Conservation (phyloP, 2,888 invertebrate genomes). For the Pheosia tremula region DNA sequence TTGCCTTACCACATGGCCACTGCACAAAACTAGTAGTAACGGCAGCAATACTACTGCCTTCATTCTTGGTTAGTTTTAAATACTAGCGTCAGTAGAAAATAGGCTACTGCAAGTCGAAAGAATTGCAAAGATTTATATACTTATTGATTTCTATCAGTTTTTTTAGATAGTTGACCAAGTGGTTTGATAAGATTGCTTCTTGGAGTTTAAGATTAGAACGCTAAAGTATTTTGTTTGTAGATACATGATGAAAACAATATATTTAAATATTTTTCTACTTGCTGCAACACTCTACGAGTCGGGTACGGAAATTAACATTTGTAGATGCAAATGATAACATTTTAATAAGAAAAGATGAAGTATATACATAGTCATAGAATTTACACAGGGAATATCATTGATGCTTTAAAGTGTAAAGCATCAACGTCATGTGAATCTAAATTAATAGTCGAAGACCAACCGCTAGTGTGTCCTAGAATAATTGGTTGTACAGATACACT, state of each 20-base stretch:
- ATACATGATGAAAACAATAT: slow-evolving; percentile 1
- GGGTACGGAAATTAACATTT: too few species aligned
- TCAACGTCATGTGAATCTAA: too few species aligned
- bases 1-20: slow-evolving; percentile 43
- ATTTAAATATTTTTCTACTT: too few species aligned
- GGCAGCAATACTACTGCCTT: slow-evolving; percentile 53
- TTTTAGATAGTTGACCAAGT: slow-evolving; percentile 31
- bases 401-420: too few species aligned
- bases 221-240: not conserved
- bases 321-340: too few species aligned
- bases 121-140: slow-evolving; percentile 41
- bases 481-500: too few species aligned
- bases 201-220: slow-evolving; percentile 6
- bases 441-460: too few species aligned
- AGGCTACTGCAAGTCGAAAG: slow-evolving; percentile 20
- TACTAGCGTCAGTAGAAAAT: slow-evolving; percentile 1
- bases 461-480: too few species aligned
- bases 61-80: slow-evolving; percentile 41
- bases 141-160: slow-evolving; percentile 13
- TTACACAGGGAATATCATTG: too few species aligned
- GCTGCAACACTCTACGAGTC: too few species aligned
- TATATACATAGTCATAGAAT: too few species aligned
- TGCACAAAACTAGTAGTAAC: slow-evolving; percentile 46
- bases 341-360: too few species aligned
- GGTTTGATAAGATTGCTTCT: slow-evolving; percentile 36